These are phyloP conservation scores for Microcebus lehilahytsara DNA, from an alignment of 2,113 vertebrate species.

Conservation along the genomic window DNA sequence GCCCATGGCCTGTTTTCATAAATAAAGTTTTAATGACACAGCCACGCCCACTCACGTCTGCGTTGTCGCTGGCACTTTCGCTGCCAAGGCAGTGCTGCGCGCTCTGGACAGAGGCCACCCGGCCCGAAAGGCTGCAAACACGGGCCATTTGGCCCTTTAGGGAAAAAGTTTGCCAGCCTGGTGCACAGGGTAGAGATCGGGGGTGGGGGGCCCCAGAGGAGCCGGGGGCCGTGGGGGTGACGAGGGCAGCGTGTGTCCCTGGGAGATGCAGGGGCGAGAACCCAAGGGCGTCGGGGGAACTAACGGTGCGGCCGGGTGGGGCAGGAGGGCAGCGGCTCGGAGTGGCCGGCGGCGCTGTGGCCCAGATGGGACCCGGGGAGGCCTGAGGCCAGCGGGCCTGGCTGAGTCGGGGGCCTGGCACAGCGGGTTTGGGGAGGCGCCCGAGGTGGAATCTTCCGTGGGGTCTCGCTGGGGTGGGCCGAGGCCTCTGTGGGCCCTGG, in stretches of 20 bases:
- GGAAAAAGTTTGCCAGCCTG: not conserved
- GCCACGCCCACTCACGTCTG: not conserved
- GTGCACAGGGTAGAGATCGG: not conserved
- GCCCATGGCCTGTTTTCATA: too few species aligned
- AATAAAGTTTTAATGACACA: too few species aligned
- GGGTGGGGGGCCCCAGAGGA: not conserved
- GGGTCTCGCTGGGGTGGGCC: fast-evolving
- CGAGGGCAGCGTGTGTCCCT: fast-evolving
- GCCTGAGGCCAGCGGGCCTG: too few species aligned
- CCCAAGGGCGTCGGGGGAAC: not conserved
- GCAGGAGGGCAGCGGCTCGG: too few species aligned
- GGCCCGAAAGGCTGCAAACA: fast-evolving
- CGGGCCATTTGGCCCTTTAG: not conserved
- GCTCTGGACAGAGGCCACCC: not conserved
- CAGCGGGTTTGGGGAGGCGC: not conserved
- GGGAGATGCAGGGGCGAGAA: not conserved
- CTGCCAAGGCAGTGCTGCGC: not conserved
- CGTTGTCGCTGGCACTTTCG: not conserved
- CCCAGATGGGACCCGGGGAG: not conserved
- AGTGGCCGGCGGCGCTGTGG: fast-evolving
- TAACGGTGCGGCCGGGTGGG: fast-evolving
- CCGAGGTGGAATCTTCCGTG: not conserved
- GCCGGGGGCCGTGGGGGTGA: not conserved
- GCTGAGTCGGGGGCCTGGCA: not conserved
- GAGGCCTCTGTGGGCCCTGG: fast-evolving